Evolutionary conservation across 2,113 vertebrate genomes (phyloP).

Genomic region (Melierax canorus): DNA sequence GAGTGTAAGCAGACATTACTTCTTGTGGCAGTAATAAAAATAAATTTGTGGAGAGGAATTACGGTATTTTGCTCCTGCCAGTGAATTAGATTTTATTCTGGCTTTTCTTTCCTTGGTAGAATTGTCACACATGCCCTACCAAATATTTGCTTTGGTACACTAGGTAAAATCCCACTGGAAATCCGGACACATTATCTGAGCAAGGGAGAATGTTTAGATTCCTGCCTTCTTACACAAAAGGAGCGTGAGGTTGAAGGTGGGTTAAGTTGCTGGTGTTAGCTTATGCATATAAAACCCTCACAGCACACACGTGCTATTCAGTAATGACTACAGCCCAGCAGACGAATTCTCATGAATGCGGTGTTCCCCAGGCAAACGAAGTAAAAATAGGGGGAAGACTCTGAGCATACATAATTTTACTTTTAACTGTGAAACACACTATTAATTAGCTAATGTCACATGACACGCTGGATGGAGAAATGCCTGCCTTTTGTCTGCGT

Average conservation of each 20-base stretch:
- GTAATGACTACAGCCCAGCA: not conserved
- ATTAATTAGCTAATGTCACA: not conserved
- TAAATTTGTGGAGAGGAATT: not conserved
- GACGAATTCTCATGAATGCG: not conserved
- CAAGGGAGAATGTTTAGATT: not conserved
- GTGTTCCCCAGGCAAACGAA: accelerated
- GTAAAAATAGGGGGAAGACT: not conserved
- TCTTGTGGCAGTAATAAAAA: not conserved
- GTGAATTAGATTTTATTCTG: not conserved
- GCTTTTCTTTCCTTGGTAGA: not conserved
- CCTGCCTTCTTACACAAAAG: not conserved
- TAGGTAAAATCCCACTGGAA: not conserved
- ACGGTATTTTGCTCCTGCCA: not conserved
- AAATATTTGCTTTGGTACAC: not conserved
- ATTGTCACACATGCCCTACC: not conserved
- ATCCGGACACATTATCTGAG: not conserved
- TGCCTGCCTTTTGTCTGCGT: not conserved
- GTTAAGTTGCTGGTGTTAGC: not conserved
- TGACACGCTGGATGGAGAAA: not conserved
- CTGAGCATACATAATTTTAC: not conserved
- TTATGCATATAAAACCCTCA: not conserved
- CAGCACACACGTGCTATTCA: not conserved
- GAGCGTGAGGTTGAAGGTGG: not conserved
- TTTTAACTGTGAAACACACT: not conserved
- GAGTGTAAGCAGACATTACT: not conserved